Evolutionary conservation across 2,113 vertebrate species (phyloP), one percentile per base, ranked within the genome.

Genomic region (Notechis scutatus): DNA sequence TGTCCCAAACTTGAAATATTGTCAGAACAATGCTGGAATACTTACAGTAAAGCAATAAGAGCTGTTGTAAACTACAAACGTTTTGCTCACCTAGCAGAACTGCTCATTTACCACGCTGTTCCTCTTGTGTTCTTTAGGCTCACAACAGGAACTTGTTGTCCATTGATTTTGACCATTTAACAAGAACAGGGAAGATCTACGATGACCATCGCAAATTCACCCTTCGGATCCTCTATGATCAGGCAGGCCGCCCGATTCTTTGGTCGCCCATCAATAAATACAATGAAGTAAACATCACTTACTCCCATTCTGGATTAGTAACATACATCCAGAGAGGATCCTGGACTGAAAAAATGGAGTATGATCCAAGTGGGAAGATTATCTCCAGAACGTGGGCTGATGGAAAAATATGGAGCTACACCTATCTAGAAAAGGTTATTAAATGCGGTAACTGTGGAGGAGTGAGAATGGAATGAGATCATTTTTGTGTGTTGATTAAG

Each of bases 381-480:
- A 95, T 99, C 95, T 99, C 99, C 95, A 98, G 99, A 96, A 99
- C 98, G 23, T 99, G 99, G 99, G 98, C 99, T 93, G 99, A 99
- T 93, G 99, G 99, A 39, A 99, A 99, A 98, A 99, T 99, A 97
- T 99, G 99, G 99, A 99, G 98, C 97, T 99, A 99, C 97, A 99
- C 99, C 0, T 99, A 99, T 56, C 97, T 99, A 93, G 99, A 99
- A 97, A 99, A 98, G 98, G 99, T 99, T 50, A 97, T 42, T 94
- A 0, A 59, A 21, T 42, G 20, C 10, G 21, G 34, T 81, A 81
- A 81, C 85, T 93, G 59, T 34, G 92, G 0, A 34, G 9, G 14
- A 29, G 23, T 52, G 85, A 50, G n/a, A 74, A 92, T 81, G 8
- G n/a, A 10, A 23, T 18, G 42, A 39, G 5, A 4, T 24, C 15